Evolutionary conservation across 2,797 vertebrate genomes (phyloP), one percentile per base, ranked within the genome.

Genomic region (Choloepus didactylus): DNA sequence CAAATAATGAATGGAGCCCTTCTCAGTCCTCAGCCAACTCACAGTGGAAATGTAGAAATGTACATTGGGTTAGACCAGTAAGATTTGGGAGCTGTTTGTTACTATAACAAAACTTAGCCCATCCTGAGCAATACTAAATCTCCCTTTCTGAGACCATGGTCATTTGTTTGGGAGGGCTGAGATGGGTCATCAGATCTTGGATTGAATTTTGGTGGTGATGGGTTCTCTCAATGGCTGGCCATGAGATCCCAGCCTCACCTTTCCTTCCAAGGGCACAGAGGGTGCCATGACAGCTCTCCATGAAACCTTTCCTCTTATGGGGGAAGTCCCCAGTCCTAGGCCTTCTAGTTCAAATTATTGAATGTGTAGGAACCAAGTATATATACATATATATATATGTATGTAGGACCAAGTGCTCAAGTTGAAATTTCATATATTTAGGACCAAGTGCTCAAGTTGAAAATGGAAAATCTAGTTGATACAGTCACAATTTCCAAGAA

Each of bases 381-480:
- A 35, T 35, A 35, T 35, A 35, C 35, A 35, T 35, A 35, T 35
- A 35, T 35, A 35, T 35, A 35, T 35, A 35, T 35, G 35, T 35
- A 35, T 35, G 35, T 35, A 35, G 35, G 35, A 35, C 35, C 35
- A 35, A 35, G 2, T 35, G 35, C 35, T 35, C 35, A 35, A 35
- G 35, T 35, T 35, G 35, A 35, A 35, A 72, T 91, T 15, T 64
- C 21, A 9, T n/a, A 91, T 31, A 70, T 41, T 80, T 93, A 82
- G 29, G 49, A 81, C 19, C 31, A 92, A 69, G 3, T 89, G 5
- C 9, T n/a, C 9, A 75, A 89, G 29, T 62, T 19, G 9, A 62
- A 94, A 81, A 81, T n/a, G 75, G 51, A 64, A 89, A 91, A 81
- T 51, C 25, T 44, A 69, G 25, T 35, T 75, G n/a, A 80, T 44